Conservation (phyloP, 2,888 invertebrate genomes). For the Kuschelorhynchus macadamiae region DNA sequence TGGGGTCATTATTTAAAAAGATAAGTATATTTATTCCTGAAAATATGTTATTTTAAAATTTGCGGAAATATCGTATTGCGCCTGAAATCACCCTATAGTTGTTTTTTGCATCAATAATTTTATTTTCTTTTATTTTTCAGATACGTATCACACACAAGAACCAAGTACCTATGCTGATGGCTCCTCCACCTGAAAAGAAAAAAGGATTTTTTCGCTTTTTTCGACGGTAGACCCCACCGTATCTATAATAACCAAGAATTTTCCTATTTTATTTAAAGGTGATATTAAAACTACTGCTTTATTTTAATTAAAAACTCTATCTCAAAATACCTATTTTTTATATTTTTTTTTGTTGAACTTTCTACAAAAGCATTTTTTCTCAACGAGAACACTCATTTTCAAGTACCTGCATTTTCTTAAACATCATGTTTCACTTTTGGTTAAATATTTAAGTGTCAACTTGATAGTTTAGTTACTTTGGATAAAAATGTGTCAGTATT, state of each 20-base stretch:
- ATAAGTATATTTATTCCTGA: too few species aligned
- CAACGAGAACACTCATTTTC: constrained; percentile 19
- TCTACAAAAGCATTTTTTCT: constrained; percentile 1
- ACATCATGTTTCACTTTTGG: constrained; percentile 17
- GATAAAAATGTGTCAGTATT: background rate
- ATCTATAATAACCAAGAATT: background rate
- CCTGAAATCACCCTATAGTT: too few species aligned
- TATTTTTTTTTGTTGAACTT: background rate
- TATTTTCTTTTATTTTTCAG: constrained; percentile 77
- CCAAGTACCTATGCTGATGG: constrained; percentile 98
- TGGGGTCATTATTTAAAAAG: too few species aligned
- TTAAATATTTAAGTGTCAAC: too few species aligned
- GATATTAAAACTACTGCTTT: constrained; percentile 34
- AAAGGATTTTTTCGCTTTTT: constrained; percentile 79
- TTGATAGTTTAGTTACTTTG: background rate
- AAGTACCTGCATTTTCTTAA: constrained; percentile 39
- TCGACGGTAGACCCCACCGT: constrained; percentile 63
- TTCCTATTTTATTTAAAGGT: constrained; percentile 36
- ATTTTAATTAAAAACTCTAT: background rate
- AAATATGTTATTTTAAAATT: too few species aligned
- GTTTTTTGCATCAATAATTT: too few species aligned
- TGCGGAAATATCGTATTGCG: too few species aligned
- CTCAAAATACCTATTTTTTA: constrained; percentile 9
- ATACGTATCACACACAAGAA: constrained; percentile 97
- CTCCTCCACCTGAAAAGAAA: constrained; percentile 84